Evolutionary conservation across 2,797 vertebrate genomes (phyloP), one percentile per base, ranked within the genome.

Genomic region (Enteromius afrohamiltoni): DNA sequence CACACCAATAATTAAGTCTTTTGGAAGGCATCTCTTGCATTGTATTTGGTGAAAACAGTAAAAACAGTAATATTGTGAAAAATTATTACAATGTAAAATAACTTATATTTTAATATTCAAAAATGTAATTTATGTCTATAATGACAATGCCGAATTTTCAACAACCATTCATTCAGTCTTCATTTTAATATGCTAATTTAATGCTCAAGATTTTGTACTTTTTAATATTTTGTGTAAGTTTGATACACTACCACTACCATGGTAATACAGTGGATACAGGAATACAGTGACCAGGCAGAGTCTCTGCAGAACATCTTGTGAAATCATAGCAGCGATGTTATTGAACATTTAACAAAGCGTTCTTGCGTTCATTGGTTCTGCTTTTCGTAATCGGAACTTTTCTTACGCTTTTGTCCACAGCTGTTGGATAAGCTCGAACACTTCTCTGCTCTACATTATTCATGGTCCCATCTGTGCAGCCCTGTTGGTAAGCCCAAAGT

Each of bases 381-480:
- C 19, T 67, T 64, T 67, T 31, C 17, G 0, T 37, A 53, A 51
- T 53, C 45, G 6, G 16, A 53, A 40, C 34, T 31, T 79, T 67
- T 60, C 37, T 42, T 58, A 58, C 3, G 26, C 10, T 77, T 76
- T 83, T 51, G 1, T 77, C 64, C 81, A 34, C 90, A 99, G 98
- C 79, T 99, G 98, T 89, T 99, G 98, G 97, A 95, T 98, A 93
- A 97, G 96, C 88, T 96, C 97, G 21, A 93, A 96, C 42, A 99
- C 97, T 0, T 94, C 97, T 70, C 92, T 99, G 87, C 95, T 99
- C 42, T 99, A 99, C 86, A 97, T 99, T 55, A 96, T 99, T 90
- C 98, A 99, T 0, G 97, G 97, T 6, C 97, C 98, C 51, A 97
- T 99, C 92, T 99, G 97, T 79, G 97, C 97, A 13, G 98, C 97